These are phyloP conservation scores for Drosophila pegasa DNA, from an alignment of 2,888 invertebrate species.

Conservation along the genomic window DNA sequence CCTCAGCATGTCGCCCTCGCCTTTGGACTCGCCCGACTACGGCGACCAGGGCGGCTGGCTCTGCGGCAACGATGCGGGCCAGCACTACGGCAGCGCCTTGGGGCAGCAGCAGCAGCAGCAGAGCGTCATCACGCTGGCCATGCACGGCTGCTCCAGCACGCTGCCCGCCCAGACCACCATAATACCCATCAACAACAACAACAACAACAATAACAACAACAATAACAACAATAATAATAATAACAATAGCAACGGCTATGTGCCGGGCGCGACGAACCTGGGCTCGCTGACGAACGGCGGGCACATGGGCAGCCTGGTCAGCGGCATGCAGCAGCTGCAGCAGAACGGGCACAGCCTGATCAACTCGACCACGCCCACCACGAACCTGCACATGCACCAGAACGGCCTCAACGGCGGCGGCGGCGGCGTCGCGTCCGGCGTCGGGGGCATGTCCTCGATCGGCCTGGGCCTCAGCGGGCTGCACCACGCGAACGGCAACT, in stretches of 20 bases:
- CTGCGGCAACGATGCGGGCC: conserved; percentile 86
- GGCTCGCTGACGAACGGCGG: conserved; percentile 62
- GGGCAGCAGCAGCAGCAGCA: conserved; percentile 67
- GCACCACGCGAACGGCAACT: conserved; percentile 60
- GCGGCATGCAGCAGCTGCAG: conserved; percentile 59
- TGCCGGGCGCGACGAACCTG: conserved; percentile 64
- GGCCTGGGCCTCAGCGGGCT: conserved; percentile 56
- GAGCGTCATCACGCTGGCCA: conserved; percentile 83
- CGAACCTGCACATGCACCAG: conserved; percentile 63
- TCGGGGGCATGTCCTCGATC: conserved; percentile 13
- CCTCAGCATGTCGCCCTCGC: conserved; percentile 91
- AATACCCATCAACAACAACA: conserved; percentile 86
- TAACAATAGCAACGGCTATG: conserved; percentile 56
- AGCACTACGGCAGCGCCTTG: conserved; percentile 44
- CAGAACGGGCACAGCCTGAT: conserved; percentile 67
- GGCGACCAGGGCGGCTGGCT: conserved; percentile 92
- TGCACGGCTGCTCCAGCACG: conserved; percentile 85
- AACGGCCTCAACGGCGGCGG: conserved; percentile 31
- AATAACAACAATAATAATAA: conserved; percentile 44
- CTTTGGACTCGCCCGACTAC: conserved; percentile 90
- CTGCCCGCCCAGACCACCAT: conserved; percentile 86
- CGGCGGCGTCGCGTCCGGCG: no score
- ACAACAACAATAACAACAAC: conserved; percentile 68
- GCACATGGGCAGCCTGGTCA: conserved; percentile 56
- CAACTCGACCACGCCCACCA: conserved; percentile 59